Evolutionary conservation across 1,140 invertebrate species (phyloP).

Genomic region (Hylyphantes graminicola): DNA sequence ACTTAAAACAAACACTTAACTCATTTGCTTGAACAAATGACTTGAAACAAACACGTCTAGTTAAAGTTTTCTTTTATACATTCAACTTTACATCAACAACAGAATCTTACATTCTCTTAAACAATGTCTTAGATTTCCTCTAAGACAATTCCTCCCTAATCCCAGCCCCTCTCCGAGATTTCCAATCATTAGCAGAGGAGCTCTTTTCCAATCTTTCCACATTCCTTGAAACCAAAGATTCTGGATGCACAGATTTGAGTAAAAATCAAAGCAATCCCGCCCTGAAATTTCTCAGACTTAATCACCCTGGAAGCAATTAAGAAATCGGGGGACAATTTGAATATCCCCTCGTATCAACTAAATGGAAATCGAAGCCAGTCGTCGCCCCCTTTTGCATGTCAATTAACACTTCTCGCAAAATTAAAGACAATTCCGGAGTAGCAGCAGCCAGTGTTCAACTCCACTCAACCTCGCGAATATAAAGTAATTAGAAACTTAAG

Average conservation of each 20-base stretch:
- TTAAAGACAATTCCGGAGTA: constrained; percentile 53
- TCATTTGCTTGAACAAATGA: too few relatives aligned
- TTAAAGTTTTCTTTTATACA: too few relatives aligned
- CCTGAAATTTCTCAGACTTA: constrained; percentile 36
- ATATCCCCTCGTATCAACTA: constrained; percentile 19
- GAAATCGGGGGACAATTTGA: constrained; percentile 28
- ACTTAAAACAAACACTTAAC: too few relatives aligned
- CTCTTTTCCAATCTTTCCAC: too few relatives aligned
- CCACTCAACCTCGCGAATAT: constrained; percentile 21
- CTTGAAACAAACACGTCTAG: too few relatives aligned
- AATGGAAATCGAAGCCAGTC: constrained; percentile 33
- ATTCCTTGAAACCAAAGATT: too few relatives aligned
- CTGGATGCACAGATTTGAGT: not conserved
- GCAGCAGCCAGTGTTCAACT: not conserved
- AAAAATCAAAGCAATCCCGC: constrained; percentile 41
- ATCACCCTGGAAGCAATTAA: constrained; percentile 50
- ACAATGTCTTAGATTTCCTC: too few relatives aligned
- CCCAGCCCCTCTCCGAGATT: too few relatives aligned
- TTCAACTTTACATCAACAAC: too few relatives aligned
- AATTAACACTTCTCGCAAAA: constrained; percentile 54
- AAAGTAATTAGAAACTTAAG: constrained; percentile 56
- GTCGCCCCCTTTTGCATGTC: constrained; percentile 26
- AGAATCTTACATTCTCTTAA: too few relatives aligned
- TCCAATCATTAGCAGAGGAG: too few relatives aligned
- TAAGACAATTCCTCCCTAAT: too few relatives aligned